Base-by-base conservation (phyloP, 2,888 invertebrate genomes). In the Tridacna crocea region DNA sequence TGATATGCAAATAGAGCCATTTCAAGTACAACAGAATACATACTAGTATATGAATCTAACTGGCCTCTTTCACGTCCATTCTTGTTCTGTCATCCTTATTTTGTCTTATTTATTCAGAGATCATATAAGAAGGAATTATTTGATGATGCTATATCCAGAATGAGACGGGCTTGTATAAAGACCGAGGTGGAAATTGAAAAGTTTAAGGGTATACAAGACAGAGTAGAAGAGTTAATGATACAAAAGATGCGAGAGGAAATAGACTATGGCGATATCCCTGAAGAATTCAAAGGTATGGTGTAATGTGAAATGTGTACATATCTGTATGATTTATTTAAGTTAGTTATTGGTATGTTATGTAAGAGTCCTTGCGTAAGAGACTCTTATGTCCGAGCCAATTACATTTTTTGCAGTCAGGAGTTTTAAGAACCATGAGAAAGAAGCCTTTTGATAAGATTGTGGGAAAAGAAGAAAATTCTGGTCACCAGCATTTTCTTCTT, bases 241-340 rank as follows among this genome's bases (percentile, higher is more conserved):
- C 94, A 95, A 86, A 99, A 98, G 94, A 96, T 97, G 94, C 97
- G 97, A 91, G 96, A 96, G 87, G 98, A 98, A 92, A 97, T 98
- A 90, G 99, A 99, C 95, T 97, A 97, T 94, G 98, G 98, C 27
- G 98, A 99, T 94, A 98, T 98, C 58, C 99, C 99, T 0, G 99
- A 99, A 90, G 99, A 99, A 95, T 99, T 98, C 94, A 96, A 97
- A 94, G 96, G 96, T 95, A 84, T 58, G 46, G 17, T 55, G 55
- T 55, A 15, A 55, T 15, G 11, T 11, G 10, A 55, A 55, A 19
- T 55, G 19, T 55, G 2, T 36, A 36, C 36, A 36, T 8, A 8
- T 36, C 36, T 36, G 36, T 36, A 36, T 36, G 36, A 36, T 36
- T 55, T 55, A 55, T 2, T 36, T 36, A 36, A 36, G 2, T 36